A percentile compares a stretch with the other conserved stretches of the same genome.
Conservation (phyloP, 1,140 invertebrate genomes). For the Riptortus pedestris region DNA sequence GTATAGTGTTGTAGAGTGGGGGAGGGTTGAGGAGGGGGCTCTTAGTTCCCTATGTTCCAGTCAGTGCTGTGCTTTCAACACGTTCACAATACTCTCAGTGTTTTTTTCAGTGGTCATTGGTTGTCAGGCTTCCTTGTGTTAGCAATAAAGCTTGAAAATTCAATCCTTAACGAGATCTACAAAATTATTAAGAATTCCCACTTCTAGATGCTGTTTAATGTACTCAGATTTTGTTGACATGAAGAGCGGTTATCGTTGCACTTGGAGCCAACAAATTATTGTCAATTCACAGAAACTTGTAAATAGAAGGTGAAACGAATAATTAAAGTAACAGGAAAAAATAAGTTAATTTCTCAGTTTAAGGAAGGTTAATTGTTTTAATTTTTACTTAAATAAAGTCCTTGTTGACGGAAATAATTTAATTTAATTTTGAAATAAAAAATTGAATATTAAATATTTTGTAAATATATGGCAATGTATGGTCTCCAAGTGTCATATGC, state of each 20-base stretch:
- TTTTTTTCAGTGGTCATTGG: too few species aligned
- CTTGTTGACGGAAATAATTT: background rate
- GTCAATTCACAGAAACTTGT: conserved; percentile 80
- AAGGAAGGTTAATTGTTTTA: background rate
- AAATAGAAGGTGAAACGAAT: conserved; percentile 66
- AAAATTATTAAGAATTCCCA: background rate
- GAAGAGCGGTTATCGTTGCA: conserved; percentile 71
- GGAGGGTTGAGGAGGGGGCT: too few species aligned
- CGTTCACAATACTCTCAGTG: too few species aligned
- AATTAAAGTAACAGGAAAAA: background rate
- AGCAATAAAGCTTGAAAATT: too few species aligned
- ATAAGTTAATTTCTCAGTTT: background rate
- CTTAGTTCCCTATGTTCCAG: too few species aligned
- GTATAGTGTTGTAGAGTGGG: background rate
- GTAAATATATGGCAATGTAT: background rate
- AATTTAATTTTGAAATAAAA: background rate
- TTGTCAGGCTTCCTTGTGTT: too few species aligned
- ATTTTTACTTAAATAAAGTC: background rate
- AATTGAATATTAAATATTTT: too few species aligned
- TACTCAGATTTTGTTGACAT: conserved; percentile 33
- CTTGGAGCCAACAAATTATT: conserved; percentile 80
- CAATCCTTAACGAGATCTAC: too few species aligned
- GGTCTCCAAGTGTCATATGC: background rate
- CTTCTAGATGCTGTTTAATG: conserved; percentile 31
- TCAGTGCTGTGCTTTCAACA: too few species aligned